Conservation (phyloP, 2,888 invertebrate species). For the Hirtodrosophila trivittata region DNA sequence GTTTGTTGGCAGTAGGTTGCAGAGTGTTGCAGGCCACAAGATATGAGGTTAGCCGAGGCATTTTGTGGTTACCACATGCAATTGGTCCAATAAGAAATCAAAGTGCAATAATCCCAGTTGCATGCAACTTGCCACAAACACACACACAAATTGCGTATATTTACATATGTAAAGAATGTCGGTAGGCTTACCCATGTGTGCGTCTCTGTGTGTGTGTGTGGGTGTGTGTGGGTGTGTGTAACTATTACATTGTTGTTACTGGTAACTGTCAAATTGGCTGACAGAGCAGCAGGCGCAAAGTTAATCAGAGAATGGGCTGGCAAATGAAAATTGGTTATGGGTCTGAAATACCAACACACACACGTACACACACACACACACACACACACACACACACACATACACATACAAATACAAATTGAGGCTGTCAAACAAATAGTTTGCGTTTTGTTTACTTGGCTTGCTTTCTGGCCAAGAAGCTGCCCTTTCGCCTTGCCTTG, state of each 20-base stretch:
- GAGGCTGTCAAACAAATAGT: constrained; percentile 66
- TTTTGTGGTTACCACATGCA: no score
- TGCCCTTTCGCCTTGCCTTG: constrained; percentile 28
- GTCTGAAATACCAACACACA: constrained; percentile 13
- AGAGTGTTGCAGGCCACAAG: no score
- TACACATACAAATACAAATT: neutral
- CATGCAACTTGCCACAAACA: constrained; percentile 9
- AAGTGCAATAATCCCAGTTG: constrained; percentile 51
- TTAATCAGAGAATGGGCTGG: constrained; percentile 10
- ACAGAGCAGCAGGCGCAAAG: constrained; percentile 44
- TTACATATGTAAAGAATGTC: constrained; percentile 6
- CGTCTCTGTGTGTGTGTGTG: constrained; percentile 5
- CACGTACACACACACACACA: neutral
- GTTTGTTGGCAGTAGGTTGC: no score
- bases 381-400: constrained; percentile 4
- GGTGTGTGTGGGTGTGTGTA: constrained; percentile 8
- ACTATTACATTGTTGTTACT: constrained; percentile 66
- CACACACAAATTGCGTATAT: constrained; percentile 11
- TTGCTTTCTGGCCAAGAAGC: constrained; percentile 65
- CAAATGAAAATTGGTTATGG: constrained; percentile 35
- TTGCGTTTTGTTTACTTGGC: constrained; percentile 69
- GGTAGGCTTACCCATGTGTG: constrained; percentile 2
- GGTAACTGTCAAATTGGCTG: constrained; percentile 72
- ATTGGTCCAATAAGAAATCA: constrained; percentile 27
- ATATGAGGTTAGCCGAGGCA: no score